These are phyloP conservation scores for Sebastes matsubarae DNA, from an alignment of 2,797 vertebrate genomes.

Conservation along the genomic window DNA sequence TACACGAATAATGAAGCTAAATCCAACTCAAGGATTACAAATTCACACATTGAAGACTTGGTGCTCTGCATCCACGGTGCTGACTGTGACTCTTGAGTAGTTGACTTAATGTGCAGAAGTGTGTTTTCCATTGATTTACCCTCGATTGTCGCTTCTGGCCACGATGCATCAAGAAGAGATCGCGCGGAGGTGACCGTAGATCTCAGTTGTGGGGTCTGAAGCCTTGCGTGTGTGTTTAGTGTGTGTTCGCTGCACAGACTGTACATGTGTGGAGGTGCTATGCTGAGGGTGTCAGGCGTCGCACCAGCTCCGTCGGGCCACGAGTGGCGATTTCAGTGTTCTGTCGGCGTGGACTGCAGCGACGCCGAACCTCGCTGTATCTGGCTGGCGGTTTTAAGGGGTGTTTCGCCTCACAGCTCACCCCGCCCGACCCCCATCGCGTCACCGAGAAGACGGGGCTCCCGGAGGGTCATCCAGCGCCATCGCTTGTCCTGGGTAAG, in stretches of 20 bases:
- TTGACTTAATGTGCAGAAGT: neutral
- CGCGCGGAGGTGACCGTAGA: neutral
- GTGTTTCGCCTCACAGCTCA: conserved; percentile 40
- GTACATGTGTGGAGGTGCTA: conserved; percentile 35
- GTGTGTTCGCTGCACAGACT: neutral
- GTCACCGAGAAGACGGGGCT: conserved; percentile 41
- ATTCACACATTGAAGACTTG: neutral
- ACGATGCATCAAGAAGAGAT: neutral
- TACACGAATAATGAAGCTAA: neutral
- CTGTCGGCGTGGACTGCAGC: conserved; percentile 94
- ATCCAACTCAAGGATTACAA: conserved; percentile 12
- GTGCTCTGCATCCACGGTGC: neutral
- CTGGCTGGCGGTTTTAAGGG: conserved; percentile 88
- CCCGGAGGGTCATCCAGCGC: conserved; percentile 58
- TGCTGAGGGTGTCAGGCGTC: conserved; percentile 51
- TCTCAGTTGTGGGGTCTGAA: neutral
- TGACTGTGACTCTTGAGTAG: neutral
- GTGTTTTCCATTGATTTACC: neutral
- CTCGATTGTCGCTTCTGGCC: neutral
- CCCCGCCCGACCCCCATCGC: conserved; percentile 41
- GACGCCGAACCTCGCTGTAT: conserved; percentile 91
- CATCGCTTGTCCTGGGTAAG: conserved; percentile 76
- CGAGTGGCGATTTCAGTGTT: conserved; percentile 87
- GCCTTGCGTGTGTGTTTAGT: neutral
- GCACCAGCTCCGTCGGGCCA: conserved; percentile 77